phyloP scores from a whole-genome alignment of 2,888 invertebrate species.

The Rhagophthalmus giganteus region DNA sequence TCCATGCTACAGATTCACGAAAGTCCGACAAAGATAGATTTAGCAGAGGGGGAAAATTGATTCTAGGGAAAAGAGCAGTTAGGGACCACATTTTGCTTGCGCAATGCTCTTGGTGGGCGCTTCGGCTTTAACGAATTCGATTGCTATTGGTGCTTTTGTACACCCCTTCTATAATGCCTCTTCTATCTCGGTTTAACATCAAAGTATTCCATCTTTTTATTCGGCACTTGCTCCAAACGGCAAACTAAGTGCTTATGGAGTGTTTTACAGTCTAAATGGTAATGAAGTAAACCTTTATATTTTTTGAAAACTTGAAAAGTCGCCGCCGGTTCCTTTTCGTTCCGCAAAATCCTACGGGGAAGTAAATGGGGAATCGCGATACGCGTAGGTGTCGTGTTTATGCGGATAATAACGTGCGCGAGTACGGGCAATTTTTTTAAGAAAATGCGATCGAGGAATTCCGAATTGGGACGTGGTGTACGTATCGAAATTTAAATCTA shows the following conservation, averaged over 20 bases:
- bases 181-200: constrained; percentile 24
- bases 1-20: constrained; percentile 36
- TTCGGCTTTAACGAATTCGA: constrained; percentile 62
- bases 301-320: constrained; percentile 6
- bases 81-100: constrained; percentile 54
- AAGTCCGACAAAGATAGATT: constrained; percentile 41
- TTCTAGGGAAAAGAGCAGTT: constrained; percentile 45
- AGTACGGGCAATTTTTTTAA: too few species aligned
- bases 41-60: constrained; percentile 43
- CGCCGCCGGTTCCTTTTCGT: too few species aligned
- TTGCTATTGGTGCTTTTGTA: constrained; percentile 63
- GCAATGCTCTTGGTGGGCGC: constrained; percentile 55
- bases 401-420: too few species aligned
- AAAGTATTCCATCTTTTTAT: constrained; percentile 32
- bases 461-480: too few species aligned
- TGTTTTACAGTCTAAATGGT: constrained; percentile 30
- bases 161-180: constrained; percentile 52
- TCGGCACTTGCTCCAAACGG: constrained; percentile 32
- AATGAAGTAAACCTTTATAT: constrained; percentile 28
- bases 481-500: too few species aligned
- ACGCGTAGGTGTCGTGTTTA: too few species aligned
- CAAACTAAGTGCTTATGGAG: constrained; percentile 31
- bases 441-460: too few species aligned
- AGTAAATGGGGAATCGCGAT: too few species aligned
- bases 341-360: too few species aligned